Evolutionary conservation across 2,888 invertebrate species (phyloP).

Genomic region (Drosophila eohydei): DNA sequence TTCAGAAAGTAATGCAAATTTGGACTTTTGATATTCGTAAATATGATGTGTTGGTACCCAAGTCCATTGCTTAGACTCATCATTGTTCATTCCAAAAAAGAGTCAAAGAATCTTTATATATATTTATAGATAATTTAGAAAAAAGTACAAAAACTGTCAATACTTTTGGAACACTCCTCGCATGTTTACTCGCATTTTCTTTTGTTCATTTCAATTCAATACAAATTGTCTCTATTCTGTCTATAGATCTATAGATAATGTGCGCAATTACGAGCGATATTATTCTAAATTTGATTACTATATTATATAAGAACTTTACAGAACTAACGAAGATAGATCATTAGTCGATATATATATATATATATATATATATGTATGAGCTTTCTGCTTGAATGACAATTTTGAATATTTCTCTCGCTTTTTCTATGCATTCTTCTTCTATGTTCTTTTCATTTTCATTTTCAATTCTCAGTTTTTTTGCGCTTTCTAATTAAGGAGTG

Average conservation of each 20-base stretch:
- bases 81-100: too few relatives aligned
- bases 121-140: too few relatives aligned
- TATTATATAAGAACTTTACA: neutral
- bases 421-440: neutral
- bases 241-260: neutral
- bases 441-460: neutral
- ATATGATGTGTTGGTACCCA: too few relatives aligned
- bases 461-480: neutral
- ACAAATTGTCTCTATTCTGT: neutral
- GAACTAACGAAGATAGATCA: neutral
- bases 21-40: too few relatives aligned
- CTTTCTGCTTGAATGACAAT: slow-evolving; percentile 45
- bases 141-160: too few relatives aligned
- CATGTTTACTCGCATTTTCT: neutral
- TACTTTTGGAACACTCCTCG: neutral
- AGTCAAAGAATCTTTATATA: too few relatives aligned
- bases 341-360: neutral
- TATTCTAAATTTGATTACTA: neutral
- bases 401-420: slow-evolving; percentile 6
- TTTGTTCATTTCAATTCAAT: neutral
- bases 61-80: too few relatives aligned
- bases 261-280: slow-evolving; percentile 4
- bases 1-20: neutral
- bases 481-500: neutral
- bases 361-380: slow-evolving; percentile 7